Percentiles rank a stretch among this genome's conserved stretches.
Evolutionary conservation across 2,797 vertebrate genomes (phyloP).

Genomic region (Peromyscus eremicus): DNA sequence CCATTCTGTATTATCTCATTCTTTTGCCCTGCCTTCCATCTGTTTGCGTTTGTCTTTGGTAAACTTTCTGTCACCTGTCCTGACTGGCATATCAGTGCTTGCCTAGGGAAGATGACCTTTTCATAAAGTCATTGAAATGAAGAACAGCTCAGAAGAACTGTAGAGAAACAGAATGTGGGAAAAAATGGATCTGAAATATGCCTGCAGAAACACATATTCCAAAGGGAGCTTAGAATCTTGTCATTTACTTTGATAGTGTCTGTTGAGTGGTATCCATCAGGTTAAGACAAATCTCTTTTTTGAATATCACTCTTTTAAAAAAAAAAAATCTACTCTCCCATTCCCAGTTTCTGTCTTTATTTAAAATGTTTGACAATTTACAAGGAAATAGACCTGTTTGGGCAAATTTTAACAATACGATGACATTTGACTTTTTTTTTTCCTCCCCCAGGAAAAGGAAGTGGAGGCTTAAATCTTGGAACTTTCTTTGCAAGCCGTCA

Average conservation of each 20-base stretch:
- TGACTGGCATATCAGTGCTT: constrained; percentile 25
- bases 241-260: not conserved
- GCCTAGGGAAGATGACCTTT: constrained; percentile 59
- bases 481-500: constrained; percentile 97
- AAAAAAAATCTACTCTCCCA: not conserved
- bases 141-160: constrained; percentile 22
- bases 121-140: constrained; percentile 62
- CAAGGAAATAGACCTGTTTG: not conserved
- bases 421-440: constrained; percentile 58
- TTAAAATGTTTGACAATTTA: constrained; percentile 11
- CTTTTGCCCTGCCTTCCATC: constrained; percentile 21
- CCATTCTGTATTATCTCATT: not conserved
- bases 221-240: not conserved
- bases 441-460: constrained; percentile 91
- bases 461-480: constrained; percentile 95
- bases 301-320: not conserved
- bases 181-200: constrained; percentile 11
- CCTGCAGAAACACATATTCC: not conserved
- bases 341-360: not conserved
- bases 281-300: not conserved
- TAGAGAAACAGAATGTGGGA: constrained; percentile 36
- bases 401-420: not conserved
- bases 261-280: not conserved
- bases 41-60: constrained; percentile 57
- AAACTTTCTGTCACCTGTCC: constrained; percentile 71